phyloP scores from a whole-genome alignment of 1,140 invertebrate species.

The Chironomus striatipennis region DNA sequence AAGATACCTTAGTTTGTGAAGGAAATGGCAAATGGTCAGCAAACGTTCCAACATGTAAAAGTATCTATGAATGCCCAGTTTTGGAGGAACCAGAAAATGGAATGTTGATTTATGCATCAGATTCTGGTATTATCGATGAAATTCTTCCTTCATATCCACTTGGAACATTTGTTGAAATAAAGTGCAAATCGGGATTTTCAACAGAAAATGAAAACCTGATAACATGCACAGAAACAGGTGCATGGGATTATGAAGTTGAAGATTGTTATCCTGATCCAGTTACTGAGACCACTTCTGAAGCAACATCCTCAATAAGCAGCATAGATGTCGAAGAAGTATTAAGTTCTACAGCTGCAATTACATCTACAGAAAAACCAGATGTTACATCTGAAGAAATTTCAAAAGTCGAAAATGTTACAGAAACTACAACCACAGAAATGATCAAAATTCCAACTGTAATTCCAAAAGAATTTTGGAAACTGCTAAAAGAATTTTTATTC shows the following conservation, averaged over 20 bases:
- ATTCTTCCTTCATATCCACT: conserved; percentile 27
- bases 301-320: background rate
- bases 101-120: conserved; percentile 22
- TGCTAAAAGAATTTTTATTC: background rate
- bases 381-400: too few relatives aligned
- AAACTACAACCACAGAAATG: too few relatives aligned
- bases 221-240: conserved; percentile 43
- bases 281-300: too few relatives aligned
- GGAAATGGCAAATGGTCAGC: conserved; percentile 47
- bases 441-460: background rate
- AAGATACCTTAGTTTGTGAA: conserved; percentile 41
- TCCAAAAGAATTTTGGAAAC: background rate
- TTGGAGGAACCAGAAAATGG: conserved; percentile 10
- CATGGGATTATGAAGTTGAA: conserved; percentile 40
- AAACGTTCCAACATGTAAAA: conserved; percentile 41
- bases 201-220: conserved; percentile 39
- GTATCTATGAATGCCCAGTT: conserved; percentile 31
- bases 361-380: too few relatives aligned
- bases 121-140: conserved; percentile 20
- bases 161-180: conserved; percentile 43
- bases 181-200: conserved; percentile 40
- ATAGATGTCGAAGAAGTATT: too few relatives aligned
- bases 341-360: too few relatives aligned
- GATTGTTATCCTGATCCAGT: conserved; percentile 31
- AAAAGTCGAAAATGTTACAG: too few relatives aligned